These are phyloP conservation scores for Micromys minutus DNA, from an alignment of 2,113 vertebrate species.

Conservation along the genomic window DNA sequence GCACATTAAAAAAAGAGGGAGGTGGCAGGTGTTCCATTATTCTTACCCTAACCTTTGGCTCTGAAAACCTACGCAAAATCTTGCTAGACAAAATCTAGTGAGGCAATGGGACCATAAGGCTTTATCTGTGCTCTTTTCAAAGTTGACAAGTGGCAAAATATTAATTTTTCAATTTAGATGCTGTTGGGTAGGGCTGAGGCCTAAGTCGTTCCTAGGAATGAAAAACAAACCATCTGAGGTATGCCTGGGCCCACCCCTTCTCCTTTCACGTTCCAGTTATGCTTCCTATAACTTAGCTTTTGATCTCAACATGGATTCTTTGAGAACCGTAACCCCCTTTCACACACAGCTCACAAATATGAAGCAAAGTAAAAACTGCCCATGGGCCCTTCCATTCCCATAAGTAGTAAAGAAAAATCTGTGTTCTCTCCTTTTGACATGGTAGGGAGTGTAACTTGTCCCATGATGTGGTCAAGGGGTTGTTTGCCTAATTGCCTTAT, in stretches of 20 bases:
- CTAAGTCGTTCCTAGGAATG: not conserved
- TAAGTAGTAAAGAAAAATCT: not conserved
- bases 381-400: not conserved
- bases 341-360: not conserved
- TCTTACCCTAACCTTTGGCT: not conserved
- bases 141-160: not conserved
- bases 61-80: not conserved
- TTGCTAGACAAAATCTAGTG: not conserved
- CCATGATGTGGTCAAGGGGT: not conserved
- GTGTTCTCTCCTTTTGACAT: not conserved
- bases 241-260: accelerated
- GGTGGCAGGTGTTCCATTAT: not conserved
- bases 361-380: not conserved
- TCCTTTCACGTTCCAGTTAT: not conserved
- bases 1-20: not conserved
- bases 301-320: not conserved
- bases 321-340: not conserved
- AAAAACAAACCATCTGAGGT: not conserved
- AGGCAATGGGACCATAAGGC: not conserved
- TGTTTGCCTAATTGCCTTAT: slow-evolving; percentile 39
- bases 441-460: not conserved
- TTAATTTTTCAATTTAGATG: not conserved
- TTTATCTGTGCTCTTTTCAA: accelerated
- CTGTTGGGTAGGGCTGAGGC: not conserved
- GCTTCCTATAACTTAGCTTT: not conserved